These are phyloP conservation scores for Scyliorhinus canicula DNA, from an alignment of 2,797 vertebrate genomes.

Conservation along the genomic window DNA sequence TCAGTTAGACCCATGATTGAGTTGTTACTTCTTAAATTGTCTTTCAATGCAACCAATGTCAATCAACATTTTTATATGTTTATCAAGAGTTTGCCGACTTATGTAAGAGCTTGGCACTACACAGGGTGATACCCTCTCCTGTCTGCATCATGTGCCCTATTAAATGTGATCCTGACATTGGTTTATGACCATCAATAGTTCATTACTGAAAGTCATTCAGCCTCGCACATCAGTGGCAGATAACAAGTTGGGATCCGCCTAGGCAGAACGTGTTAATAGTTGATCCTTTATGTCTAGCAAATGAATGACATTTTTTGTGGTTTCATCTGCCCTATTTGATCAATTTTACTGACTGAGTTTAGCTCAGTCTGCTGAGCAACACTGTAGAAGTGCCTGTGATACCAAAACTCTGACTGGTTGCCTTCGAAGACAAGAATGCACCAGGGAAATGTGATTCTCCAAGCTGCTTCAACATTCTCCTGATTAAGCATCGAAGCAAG, in stretches of 20 bases:
- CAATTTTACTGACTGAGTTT: constrained; percentile 28
- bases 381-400: not conserved
- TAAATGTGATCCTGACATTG: not conserved
- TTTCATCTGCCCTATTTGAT: constrained; percentile 25
- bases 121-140: not conserved
- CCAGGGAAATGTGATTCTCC: constrained; percentile 32
- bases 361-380: constrained; percentile 31
- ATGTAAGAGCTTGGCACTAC: not conserved
- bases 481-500: constrained; percentile 31
- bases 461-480: constrained; percentile 5
- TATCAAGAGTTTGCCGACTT: not conserved
- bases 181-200: constrained; percentile 27
- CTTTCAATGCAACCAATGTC: not conserved
- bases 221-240: not conserved
- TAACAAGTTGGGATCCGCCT: not conserved
- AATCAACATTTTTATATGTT: not conserved
- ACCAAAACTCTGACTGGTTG: constrained; percentile 29
- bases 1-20: not conserved
- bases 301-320: constrained; percentile 33
- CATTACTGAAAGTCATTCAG: constrained; percentile 4
- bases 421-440: constrained; percentile 33
- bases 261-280: constrained; percentile 27
- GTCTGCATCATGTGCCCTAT: not conserved
- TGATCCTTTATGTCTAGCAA: constrained; percentile 2
- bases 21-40: not conserved